Percentiles rank a stretch among this genome's conserved stretches.
phyloP scores from a whole-genome alignment of 2,113 vertebrate genomes.

The Salvator merianae region DNA sequence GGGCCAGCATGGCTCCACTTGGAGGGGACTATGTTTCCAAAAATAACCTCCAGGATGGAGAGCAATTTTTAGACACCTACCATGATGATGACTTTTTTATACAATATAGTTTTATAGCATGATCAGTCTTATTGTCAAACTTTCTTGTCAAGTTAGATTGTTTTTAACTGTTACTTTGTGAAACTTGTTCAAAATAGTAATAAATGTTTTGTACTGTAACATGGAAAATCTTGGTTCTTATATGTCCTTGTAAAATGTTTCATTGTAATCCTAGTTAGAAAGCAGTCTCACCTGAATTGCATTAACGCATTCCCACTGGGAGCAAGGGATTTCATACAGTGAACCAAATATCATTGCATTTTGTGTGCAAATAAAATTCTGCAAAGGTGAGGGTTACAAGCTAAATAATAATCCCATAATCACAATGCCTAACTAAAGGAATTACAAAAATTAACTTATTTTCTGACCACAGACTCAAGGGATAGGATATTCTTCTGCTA shows the following conservation, averaged over 20 bases:
- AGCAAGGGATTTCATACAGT: neutral
- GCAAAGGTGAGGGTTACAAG: neutral
- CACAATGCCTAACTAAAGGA: neutral
- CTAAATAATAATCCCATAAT: too few relatives aligned
- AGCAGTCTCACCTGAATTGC: too few relatives aligned
- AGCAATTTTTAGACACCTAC: constrained; percentile 69
- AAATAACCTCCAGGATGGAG: constrained; percentile 64
- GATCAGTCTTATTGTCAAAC: constrained; percentile 65
- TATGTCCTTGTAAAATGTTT: constrained; percentile 8
- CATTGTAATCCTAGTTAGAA: too few relatives aligned
- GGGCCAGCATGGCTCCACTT: constrained; percentile 43
- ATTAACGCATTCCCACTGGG: neutral
- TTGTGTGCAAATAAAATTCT: neutral
- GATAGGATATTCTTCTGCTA: too few relatives aligned
- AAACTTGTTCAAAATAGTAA: constrained; percentile 74
- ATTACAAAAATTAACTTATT: neutral
- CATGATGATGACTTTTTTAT: constrained; percentile 70
- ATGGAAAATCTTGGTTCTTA: constrained; percentile 42
- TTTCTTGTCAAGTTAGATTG: constrained; percentile 74
- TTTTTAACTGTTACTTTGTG: constrained; percentile 75
- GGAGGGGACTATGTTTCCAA: constrained; percentile 52
- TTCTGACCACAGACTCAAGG: too few relatives aligned
- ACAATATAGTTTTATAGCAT: constrained; percentile 74
- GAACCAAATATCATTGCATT: neutral
- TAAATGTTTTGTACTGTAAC: constrained; percentile 74